Conservation (phyloP, 2,797 vertebrate species). For the Arrhamphus sclerolepis region DNA sequence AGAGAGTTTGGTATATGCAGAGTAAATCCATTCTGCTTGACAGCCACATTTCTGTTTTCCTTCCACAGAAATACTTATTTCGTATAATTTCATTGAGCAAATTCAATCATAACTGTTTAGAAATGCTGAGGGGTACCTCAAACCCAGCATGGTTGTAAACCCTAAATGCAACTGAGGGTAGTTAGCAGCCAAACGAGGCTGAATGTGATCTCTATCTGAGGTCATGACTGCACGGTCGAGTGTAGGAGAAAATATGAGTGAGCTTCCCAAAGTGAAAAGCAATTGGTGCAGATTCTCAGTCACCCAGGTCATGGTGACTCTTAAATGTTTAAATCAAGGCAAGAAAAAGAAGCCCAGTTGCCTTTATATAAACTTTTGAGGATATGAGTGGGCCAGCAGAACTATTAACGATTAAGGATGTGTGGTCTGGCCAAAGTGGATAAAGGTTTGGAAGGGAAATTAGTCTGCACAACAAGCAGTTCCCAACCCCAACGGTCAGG, state of each 20-base stretch:
- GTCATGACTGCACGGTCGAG: slow-evolving; percentile 55
- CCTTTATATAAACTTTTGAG: slow-evolving; percentile 3
- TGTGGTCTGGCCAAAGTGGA: slow-evolving; percentile 77
- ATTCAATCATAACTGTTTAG: slow-evolving; percentile 74
- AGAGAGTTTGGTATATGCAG: slow-evolving; percentile 40
- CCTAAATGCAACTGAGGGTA: slow-evolving; percentile 67
- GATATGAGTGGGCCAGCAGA: slow-evolving; percentile 63
- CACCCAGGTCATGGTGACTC: no score
- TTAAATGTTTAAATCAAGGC: no score
- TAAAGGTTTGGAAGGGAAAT: slow-evolving; percentile 77
- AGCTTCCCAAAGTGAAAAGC: no score
- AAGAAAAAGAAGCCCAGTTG: no score
- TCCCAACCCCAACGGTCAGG: slow-evolving; percentile 35
- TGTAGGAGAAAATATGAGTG: slow-evolving; percentile 54
- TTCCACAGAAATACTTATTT: slow-evolving; percentile 63
- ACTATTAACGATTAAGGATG: slow-evolving; percentile 66
- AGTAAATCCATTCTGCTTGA: slow-evolving; percentile 42
- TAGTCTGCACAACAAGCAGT: slow-evolving; percentile 57
- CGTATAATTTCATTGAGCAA: slow-evolving; percentile 69
- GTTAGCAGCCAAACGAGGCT: slow-evolving; percentile 68
- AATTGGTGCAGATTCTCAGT: no score
- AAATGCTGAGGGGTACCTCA: slow-evolving; percentile 71
- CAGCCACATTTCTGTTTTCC: slow-evolving; percentile 53
- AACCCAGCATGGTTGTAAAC: slow-evolving; percentile 56
- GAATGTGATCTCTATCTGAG: slow-evolving; percentile 73